phyloP scores from a whole-genome alignment of 2,113 vertebrate genomes.

The Hyperopisus bebe region DNA sequence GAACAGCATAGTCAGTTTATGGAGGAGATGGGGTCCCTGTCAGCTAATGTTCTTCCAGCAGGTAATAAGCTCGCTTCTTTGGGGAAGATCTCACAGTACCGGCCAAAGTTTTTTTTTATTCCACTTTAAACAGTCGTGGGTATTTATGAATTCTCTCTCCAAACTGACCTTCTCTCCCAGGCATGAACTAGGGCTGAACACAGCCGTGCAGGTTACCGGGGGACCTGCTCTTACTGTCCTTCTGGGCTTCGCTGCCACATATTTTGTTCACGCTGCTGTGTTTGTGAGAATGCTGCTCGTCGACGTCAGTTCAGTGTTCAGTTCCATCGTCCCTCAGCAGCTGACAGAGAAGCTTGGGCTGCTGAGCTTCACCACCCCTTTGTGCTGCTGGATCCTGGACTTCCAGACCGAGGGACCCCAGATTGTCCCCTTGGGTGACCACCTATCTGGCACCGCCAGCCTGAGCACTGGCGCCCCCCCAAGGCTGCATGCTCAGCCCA shows the following conservation, averaged over 20 bases:
- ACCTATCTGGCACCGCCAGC: neutral
- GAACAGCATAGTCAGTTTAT: neutral
- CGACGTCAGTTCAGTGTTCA: neutral
- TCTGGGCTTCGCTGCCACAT: neutral
- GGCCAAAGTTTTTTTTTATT: neutral
- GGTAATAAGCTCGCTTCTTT: neutral
- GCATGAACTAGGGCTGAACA: neutral
- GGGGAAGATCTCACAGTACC: neutral
- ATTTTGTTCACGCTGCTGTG: neutral
- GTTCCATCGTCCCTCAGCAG: neutral
- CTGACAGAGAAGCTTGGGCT: neutral
- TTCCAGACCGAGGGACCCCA: neutral
- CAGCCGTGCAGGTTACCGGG: neutral
- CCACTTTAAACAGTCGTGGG: neutral
- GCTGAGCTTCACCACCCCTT: neutral
- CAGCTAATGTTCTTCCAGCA: neutral
- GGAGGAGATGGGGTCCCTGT: neutral
- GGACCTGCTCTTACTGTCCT: neutral
- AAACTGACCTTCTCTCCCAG: neutral
- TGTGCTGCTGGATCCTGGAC: neutral
- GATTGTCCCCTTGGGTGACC: neutral
- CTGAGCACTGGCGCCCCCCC: neutral
- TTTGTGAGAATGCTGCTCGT: neutral
- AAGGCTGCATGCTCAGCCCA: neutral
- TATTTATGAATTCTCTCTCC: neutral